Evolutionary conservation across 2,797 vertebrate genomes (phyloP), one percentile per base, ranked within the genome.

Genomic region (Pachyuromys duprasi): DNA sequence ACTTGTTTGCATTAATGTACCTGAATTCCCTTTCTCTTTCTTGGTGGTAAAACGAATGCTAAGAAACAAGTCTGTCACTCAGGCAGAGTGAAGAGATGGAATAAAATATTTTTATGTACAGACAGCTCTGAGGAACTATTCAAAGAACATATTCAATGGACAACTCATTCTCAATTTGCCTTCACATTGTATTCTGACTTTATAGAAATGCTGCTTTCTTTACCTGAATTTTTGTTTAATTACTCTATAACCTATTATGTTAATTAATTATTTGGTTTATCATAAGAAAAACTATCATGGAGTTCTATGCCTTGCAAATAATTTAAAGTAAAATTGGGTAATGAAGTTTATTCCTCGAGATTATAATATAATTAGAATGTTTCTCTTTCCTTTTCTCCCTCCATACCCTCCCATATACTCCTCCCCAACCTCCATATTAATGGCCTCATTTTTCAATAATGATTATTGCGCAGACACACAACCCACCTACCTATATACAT

Each of bases 191-290:
- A 4, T 78, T 95, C 74, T 65, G 76, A 89, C 90, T 97, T 96
- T 93, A 31, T 69, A 60, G 90, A 93, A 97, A 96, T 93, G 91
- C 90, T 96, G 67, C 72, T 97, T 97, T 91, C 86, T 89, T 94
- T 90, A 78, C 87, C 24, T 76, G 53, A 80, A 93, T 9, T 5
- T 86, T 84, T 76, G 12, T 55, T 76, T 62, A 89, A 91, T 69
- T 55, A 86, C 22, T 26, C 89, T 42, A 69, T 22, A 89, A 82
- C 70, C 53, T 72, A 91, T 76, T 69, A 74, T 24, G n/a, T 14
- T 8, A 11, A 90, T 69, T 33, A 74, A 60, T 14, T 49, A 76
- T 75, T 18, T n/a, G n/a, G 1, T 75, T 24, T 4, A 72, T 2
- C 20, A 5, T 26, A 55, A 78, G 28, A 39, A 82, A 45, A 84